A percentile compares a stretch with the other conserved stretches of the same genome.
Conservation (phyloP, 2,113 vertebrate species). For the Gila orcuttii region DNA sequence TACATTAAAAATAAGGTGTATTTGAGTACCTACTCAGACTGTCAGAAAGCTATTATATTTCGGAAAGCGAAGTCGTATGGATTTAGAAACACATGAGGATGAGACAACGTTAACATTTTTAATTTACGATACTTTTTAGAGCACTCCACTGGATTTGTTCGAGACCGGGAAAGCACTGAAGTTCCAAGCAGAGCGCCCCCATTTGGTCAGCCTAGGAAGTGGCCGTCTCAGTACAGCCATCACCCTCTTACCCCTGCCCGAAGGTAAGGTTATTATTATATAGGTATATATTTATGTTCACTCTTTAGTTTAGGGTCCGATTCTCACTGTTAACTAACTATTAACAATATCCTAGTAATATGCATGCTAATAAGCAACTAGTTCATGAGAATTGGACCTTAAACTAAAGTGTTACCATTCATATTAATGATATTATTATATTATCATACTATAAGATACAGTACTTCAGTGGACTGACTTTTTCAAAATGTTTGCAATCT, state of each 20-base stretch:
- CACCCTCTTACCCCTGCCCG: constrained; percentile 89
- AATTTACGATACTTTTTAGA: constrained; percentile 72
- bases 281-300: neutral
- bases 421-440: neutral
- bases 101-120: neutral
- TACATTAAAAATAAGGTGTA: too few species aligned
- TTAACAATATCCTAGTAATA: too few species aligned
- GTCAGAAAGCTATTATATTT: too few species aligned
- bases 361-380: too few species aligned
- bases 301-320: too few species aligned
- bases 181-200: constrained; percentile 90
- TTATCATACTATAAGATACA: neutral
- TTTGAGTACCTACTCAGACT: neutral
- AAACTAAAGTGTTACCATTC: neutral
- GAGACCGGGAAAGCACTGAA: constrained; percentile 89
- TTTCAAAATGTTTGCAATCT: neutral
- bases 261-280: constrained; percentile 78
- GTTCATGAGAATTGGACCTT: too few species aligned
- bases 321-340: too few species aligned
- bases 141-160: constrained; percentile 85
- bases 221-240: constrained; percentile 91
- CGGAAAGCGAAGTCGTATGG: neutral
- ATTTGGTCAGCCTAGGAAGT: constrained; percentile 93
- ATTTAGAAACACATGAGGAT: neutral
- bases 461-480: neutral